A percentile compares a stretch with the other conserved stretches of the same genome.
These are phyloP conservation scores for Philereme vetulata DNA, from an alignment of 2,888 invertebrate species.

Conservation along the genomic window DNA sequence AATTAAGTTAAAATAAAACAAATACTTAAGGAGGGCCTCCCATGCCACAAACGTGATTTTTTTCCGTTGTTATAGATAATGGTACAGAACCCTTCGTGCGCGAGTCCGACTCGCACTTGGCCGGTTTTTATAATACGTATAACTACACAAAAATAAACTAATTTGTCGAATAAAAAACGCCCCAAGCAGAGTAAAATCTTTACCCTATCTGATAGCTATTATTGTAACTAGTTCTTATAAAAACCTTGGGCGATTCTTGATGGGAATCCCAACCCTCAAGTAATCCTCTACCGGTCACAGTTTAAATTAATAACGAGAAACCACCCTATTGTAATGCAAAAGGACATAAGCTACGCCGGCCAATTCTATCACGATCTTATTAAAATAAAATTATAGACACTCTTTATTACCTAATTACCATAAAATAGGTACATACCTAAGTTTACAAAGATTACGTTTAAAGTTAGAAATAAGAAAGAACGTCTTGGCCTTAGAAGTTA, in stretches of 20 bases:
- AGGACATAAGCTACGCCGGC: conserved; percentile 13
- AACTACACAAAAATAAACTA: too few relatives aligned
- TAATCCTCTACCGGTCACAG: conserved; percentile 19
- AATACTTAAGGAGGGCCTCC: too few relatives aligned
- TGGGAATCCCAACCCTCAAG: conserved; percentile 20
- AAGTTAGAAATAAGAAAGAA: too few relatives aligned
- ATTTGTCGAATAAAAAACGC: background rate
- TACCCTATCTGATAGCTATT: conserved; percentile 12
- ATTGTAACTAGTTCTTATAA: conserved; percentile 13
- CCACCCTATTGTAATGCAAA: conserved; percentile 30
- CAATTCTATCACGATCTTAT: conserved; percentile 7
- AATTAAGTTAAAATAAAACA: too few relatives aligned
- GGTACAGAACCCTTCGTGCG: too few relatives aligned
- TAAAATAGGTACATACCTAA: background rate
- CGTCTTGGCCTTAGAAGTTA: too few relatives aligned
- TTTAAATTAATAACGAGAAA: conserved; percentile 30
- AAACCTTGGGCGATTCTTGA: conserved; percentile 12
- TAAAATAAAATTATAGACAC: conserved; percentile 17
- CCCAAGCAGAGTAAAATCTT: background rate
- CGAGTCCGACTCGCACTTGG: too few relatives aligned
- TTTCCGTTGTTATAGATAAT: too few relatives aligned
- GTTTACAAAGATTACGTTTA: background rate
- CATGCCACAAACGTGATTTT: too few relatives aligned
- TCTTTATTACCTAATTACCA: conserved; percentile 1
- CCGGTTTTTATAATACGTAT: too few relatives aligned